phyloP scores from a whole-genome alignment of 2,888 invertebrate species.

The Pyrrhosoma nymphula region DNA sequence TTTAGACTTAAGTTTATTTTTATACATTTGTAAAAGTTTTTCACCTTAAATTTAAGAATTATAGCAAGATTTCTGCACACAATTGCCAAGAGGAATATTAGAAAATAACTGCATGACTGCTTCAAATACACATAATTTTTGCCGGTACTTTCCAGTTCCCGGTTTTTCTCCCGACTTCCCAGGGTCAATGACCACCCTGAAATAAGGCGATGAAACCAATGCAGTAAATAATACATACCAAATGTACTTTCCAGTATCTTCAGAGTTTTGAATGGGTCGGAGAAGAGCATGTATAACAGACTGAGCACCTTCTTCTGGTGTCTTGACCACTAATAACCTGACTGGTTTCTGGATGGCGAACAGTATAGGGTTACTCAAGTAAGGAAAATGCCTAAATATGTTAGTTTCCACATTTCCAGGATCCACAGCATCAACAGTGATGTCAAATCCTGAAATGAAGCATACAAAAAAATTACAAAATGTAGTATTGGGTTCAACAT shows the following conservation, averaged over 20 bases:
- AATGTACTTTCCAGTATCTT: conserved; percentile 68
- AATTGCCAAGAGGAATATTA: too few relatives aligned
- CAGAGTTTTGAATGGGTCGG: conserved; percentile 72
- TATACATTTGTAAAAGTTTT: too few relatives aligned
- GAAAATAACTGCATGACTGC: too few relatives aligned
- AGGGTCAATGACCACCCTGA: too few relatives aligned
- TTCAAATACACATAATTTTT: too few relatives aligned
- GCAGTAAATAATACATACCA: conserved; percentile 28
- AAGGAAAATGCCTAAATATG: conserved; percentile 77
- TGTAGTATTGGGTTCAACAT: background rate
- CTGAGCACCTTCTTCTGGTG: conserved; percentile 77
- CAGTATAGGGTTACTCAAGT: conserved; percentile 75
- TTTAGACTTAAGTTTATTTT: too few relatives aligned
- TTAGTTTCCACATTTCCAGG: conserved; percentile 78
- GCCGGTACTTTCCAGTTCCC: too few relatives aligned
- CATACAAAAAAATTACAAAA: background rate
- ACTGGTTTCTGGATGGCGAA: conserved; percentile 77
- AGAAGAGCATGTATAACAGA: conserved; percentile 77
- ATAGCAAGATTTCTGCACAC: too few relatives aligned
- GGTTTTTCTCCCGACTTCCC: too few relatives aligned
- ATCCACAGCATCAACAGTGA: conserved; percentile 77
- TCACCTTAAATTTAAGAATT: too few relatives aligned
- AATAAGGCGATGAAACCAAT: too few relatives aligned
- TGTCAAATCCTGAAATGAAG: conserved; percentile 74
- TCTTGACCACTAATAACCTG: conserved; percentile 76